Evolutionary conservation across 2,113 vertebrate species (phyloP).

Genomic region (Tachysurus vachellii): DNA sequence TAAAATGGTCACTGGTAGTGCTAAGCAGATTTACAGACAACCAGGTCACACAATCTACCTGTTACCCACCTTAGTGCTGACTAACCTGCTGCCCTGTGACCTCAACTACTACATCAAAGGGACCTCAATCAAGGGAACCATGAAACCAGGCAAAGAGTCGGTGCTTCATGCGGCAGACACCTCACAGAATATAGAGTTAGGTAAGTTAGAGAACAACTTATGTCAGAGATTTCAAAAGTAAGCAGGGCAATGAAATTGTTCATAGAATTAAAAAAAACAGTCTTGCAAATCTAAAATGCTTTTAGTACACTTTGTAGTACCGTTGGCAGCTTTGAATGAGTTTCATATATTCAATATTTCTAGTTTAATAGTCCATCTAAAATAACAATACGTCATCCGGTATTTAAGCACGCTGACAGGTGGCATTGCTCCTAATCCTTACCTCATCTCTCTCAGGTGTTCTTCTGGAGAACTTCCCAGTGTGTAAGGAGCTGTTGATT

Average conservation of each 20-base stretch:
- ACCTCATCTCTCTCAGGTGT: slow-evolving; percentile 72
- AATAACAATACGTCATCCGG: no score
- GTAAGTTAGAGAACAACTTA: slow-evolving; percentile 66
- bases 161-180: slow-evolving; percentile 90
- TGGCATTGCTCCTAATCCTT: neutral
- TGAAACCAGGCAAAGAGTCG: slow-evolving; percentile 90
- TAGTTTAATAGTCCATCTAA: neutral
- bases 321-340: neutral
- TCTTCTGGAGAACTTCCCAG: slow-evolving; percentile 86
- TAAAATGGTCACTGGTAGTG: slow-evolving; percentile 80
- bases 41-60: slow-evolving; percentile 94
- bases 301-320: no score
- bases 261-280: neutral
- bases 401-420: neutral
- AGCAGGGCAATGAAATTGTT: neutral
- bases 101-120: slow-evolving; percentile 92
- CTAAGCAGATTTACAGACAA: slow-evolving; percentile 93
- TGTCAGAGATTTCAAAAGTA: neutral
- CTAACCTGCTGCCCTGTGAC: slow-evolving; percentile 93
- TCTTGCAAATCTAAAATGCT: neutral
- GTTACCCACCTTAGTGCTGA: slow-evolving; percentile 89
- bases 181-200: slow-evolving; percentile 93
- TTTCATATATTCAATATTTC: neutral
- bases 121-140: slow-evolving; percentile 80
- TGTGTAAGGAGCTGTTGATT: slow-evolving; percentile 94